Base-by-base conservation (phyloP, 1,140 invertebrate genomes). In the Drosophila leontia region DNA sequence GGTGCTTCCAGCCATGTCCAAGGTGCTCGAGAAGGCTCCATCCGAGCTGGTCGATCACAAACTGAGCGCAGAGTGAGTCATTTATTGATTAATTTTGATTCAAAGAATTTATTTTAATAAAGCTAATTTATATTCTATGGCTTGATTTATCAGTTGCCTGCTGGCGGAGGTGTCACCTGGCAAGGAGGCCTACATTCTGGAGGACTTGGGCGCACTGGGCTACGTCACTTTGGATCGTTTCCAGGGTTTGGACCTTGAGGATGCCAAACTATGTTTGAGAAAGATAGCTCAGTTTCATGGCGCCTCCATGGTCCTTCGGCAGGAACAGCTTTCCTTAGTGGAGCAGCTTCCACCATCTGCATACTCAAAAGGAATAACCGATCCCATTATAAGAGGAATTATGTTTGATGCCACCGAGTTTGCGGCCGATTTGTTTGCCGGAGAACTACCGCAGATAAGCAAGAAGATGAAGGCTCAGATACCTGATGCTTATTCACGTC, bases 401-500 rank as follows among this genome's bases (percentile, higher is more conserved):
- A 32, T 93, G 5, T 92, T 70, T 23, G 74, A 75, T 57, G 72
- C 79, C 13, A 62, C 78, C 0, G 64, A 50, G 11, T 82, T 57
- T 57, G 75, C 69, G 3, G 81, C 91, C 0, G 74, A 82, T 29
- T 41, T 71, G 0, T 48, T 71, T 53, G 93, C 93, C 23, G 93
- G 92, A 0, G 94, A 94, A 70, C 32, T 94, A 29, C 13, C 57
- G 3, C 68, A 83, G 11, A 47, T 95, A 3, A 62, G 82, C 0
- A 35, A 9, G 0, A 92, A 90, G 58, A 92, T 59, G 92, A 93
- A 19, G 93, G 29, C 37, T 65, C 34, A 88, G 91, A 50, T 93
- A 77, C 44, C 63, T 53, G 23, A 39, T 0, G 58, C 51, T 15
- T 91, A 71, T 55, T 32, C 51, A 3, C 44, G 39, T 7, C 63